These are phyloP conservation scores for Acleris emargana DNA, from an alignment of 2,888 invertebrate species.

Conservation along the genomic window DNA sequence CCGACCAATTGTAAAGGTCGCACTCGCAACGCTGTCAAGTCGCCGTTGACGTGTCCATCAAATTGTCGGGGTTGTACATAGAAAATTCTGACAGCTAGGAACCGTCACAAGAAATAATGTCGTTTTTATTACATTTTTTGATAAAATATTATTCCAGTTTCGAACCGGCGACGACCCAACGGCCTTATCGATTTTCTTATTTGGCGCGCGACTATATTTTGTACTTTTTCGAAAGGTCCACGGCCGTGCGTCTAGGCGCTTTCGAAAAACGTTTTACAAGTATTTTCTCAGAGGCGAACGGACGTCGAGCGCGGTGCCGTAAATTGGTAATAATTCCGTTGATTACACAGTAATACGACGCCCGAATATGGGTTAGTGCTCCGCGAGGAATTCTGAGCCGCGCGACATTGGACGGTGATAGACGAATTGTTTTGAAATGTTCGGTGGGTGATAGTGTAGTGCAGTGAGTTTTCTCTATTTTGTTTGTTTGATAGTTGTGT, in stretches of 20 bases:
- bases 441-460: constrained; percentile 50
- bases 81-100: constrained; percentile 81
- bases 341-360: constrained; percentile 77
- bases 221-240: constrained; percentile 79
- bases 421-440: constrained; percentile 49
- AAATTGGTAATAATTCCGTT: constrained; percentile 82
- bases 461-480: constrained; percentile 62
- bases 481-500: constrained; percentile 62
- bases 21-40: constrained; percentile 41
- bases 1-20: constrained; percentile 61
- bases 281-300: constrained; percentile 74
- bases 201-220: constrained; percentile 77
- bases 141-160: constrained; percentile 82
- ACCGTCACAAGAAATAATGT: constrained; percentile 81
- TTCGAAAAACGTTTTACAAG: constrained; percentile 80
- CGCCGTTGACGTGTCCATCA: constrained; percentile 42
- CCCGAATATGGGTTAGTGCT: constrained; percentile 80
- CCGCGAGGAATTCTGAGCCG: constrained; percentile 62
- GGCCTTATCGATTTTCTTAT: constrained; percentile 82
- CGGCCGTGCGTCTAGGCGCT: constrained; percentile 74
- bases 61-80: constrained; percentile 62
- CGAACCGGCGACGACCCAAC: constrained; percentile 69
- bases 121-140: constrained; percentile 84
- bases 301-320: constrained; percentile 74
- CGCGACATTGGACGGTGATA: constrained; percentile 65